Base-by-base conservation (phyloP, 2,113 vertebrate species). In the Podiceps cristatus region DNA sequence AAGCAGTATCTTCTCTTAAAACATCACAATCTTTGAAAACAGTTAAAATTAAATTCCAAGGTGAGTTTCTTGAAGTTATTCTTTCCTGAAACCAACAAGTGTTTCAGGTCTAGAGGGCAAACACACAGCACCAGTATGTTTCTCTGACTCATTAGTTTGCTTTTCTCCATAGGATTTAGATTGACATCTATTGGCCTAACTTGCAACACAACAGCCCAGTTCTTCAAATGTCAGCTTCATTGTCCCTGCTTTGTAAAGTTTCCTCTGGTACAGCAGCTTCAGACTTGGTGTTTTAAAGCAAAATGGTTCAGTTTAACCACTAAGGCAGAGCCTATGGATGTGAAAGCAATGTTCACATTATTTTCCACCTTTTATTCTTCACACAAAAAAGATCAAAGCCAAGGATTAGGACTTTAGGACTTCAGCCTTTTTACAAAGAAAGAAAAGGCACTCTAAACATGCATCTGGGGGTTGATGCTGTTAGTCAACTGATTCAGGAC, bases 131-230 rank as follows among this genome's bases (percentile, higher is more conserved):
- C 47, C 56, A 92, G 49, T 62, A 75, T 0, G 0, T 88, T 96
- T 96, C 77, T 90, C 92, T 88, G 63, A 95, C n/a, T 96, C 78
- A 86, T 96, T 96, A 95, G 75, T 90, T 96, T 93, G 75, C 80
- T 93, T 95, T 95, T 86, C 95, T 96, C 97, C 3, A 0, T 66
- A 95, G 93, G 94, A 95, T 96, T 96, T 90, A 97, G 94, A 97
- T 97, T 97, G 97, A 91, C 95, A 96, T 97, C 89, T 96, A 90
- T 95, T 97, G 96, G 86, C 96, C 86, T 97, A 88, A 91, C 82
- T 90, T 84, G 58, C 91, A 92, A 95, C 92, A 96, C 50, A 74
- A 49, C 4, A 0, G 68, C 76, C 59, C 74, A 73, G 76, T 73
- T 97, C 94, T 95, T 95, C 90, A 96, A 96, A 97, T 92, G 92